Conservation (phyloP, 2,888 invertebrate species). For the Hemicrepidius hirtus region DNA sequence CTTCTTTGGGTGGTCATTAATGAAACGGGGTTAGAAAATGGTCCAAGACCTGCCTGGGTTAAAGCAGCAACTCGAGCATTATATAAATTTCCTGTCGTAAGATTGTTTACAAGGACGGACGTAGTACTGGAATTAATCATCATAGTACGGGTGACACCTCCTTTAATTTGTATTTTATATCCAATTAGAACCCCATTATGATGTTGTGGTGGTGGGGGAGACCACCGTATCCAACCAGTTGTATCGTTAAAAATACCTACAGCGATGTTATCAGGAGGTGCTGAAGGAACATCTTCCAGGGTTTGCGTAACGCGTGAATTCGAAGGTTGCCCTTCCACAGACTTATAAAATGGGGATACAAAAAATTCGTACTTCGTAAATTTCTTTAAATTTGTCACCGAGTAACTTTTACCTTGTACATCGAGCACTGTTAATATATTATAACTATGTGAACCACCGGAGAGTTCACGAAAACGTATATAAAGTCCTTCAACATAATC, state of each 20-base stretch:
- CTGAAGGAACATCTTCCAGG: conserved; percentile 89
- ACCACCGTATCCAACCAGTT: conserved; percentile 89
- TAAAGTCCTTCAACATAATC: conserved; percentile 79
- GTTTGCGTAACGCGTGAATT: conserved; percentile 91
- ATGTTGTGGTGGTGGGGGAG: conserved; percentile 85
- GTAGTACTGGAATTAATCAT: conserved; percentile 91
- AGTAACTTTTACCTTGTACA: conserved; percentile 81
- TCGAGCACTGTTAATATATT: conserved; percentile 80
- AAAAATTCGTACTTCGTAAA: conserved; percentile 94
- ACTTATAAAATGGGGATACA: conserved; percentile 91
- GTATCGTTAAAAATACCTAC: conserved; percentile 88
- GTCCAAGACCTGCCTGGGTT: conserved; percentile 91
- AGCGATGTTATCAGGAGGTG: conserved; percentile 86
- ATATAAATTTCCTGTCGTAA: conserved; percentile 90
- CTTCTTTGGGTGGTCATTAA: conserved; percentile 80
- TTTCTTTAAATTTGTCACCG: conserved; percentile 86
- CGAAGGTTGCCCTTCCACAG: conserved; percentile 93
- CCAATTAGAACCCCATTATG: conserved; percentile 88
- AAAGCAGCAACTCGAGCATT: conserved; percentile 92
- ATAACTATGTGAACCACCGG: conserved; percentile 77
- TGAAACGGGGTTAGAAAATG: conserved; percentile 86
- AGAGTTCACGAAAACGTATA: conserved; percentile 79
- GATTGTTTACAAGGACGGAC: conserved; percentile 90
- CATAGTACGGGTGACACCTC: conserved; percentile 73
- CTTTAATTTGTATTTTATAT: conserved; percentile 84